These are phyloP conservation scores for Oscheius myriophilus DNA, from an alignment of 2,888 invertebrate species.

Conservation along the genomic window DNA sequence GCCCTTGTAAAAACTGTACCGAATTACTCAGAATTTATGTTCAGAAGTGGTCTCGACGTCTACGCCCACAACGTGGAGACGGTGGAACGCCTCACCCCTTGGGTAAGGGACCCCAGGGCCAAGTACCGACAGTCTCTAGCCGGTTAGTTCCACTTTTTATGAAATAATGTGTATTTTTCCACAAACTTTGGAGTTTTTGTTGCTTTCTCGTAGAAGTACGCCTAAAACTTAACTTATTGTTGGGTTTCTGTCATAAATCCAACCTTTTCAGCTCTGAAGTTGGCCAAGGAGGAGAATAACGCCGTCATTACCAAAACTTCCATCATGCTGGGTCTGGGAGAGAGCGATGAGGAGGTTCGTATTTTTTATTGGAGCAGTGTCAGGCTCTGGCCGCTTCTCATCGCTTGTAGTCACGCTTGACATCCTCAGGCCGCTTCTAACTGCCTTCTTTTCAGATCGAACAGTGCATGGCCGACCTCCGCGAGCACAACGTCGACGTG, in stretches of 20 bases:
- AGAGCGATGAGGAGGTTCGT: slow-evolving; percentile 84
- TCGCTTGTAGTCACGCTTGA: not conserved
- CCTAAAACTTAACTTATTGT: too few relatives aligned
- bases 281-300: slow-evolving; percentile 80
- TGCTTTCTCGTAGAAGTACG: too few relatives aligned
- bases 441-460: slow-evolving; percentile 36
- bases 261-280: slow-evolving; percentile 33
- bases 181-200: too few relatives aligned
- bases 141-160: slow-evolving; percentile 76
- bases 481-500: slow-evolving; percentile 83
- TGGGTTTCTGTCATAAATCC: not conserved
- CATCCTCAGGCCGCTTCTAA: not conserved
- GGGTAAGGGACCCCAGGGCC: slow-evolving; percentile 90
- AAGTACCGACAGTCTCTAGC: slow-evolving; percentile 87
- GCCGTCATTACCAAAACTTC: slow-evolving; percentile 94
- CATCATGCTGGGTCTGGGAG: slow-evolving; percentile 94
- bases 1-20: too few relatives aligned
- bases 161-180: too few relatives aligned
- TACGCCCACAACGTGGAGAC: slow-evolving; percentile 75
- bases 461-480: slow-evolving; percentile 57
- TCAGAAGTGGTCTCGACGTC: slow-evolving; percentile 32
- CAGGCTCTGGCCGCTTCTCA: too few relatives aligned
- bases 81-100: slow-evolving; percentile 72
- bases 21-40: too few relatives aligned
- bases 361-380: not conserved